Evolutionary conservation across 2,888 invertebrate species (phyloP), one percentile per base, ranked within the genome.

Genomic region (Rutpela maculata): DNA sequence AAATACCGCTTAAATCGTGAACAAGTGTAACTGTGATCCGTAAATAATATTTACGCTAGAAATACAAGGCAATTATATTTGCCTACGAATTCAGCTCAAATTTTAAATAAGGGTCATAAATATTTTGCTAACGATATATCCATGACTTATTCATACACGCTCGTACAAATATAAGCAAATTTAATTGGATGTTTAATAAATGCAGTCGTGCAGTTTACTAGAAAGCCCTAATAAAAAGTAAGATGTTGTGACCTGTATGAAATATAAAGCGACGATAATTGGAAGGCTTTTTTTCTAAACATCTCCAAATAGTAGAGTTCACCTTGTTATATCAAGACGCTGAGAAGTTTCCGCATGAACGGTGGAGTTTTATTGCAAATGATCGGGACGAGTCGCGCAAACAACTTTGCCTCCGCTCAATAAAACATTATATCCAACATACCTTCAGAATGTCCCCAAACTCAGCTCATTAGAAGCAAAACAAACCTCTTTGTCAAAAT

Each of bases 341-440:
- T 80, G 81, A 81, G 80, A 82, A 84, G 82, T 83, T 86, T 86
- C 84, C 83, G 84, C 85, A 82, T 84, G 84, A 84, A 83, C 82
- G 82, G 84, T 79, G 79, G 76, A 82, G 82, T 84, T 86, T 84
- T 84, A 84, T 84, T 83, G 84, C 81, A 84, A 85, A 85, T 85
- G 83, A 85, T 85, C 83, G 81, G 80, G 80, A 82, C 79, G 79
- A 82, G 78, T 80, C 79, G 76, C 77, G 80, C 81, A 83, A 83
- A 83, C 82, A 84, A 83, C 80, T 83, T 78, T 81, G 74, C 80
- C 75, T 75, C 69, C 82, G 84, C 82, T 84, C 83, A 77, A 83
- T 83, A 83, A 79, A 80, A 80, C 82, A 78, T 81, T 79, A 79
- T 78, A 78, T 78, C 74, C 80, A 67, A 78, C 75, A 77, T 76